Evolutionary conservation across 2,113 vertebrate species (phyloP), one percentile per base, ranked within the genome.

Genomic region (Dermatemys mawii): DNA sequence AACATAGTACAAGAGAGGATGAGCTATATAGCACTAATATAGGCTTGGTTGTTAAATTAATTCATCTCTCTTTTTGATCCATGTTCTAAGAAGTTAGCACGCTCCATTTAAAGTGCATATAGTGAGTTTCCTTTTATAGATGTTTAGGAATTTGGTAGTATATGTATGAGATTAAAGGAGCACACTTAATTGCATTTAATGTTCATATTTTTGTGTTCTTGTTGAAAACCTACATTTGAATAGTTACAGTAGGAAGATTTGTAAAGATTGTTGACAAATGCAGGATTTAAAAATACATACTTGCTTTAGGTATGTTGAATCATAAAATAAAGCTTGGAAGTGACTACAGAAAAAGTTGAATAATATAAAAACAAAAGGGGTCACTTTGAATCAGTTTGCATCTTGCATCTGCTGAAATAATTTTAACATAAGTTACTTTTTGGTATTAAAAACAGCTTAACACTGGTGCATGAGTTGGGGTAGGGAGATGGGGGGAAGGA

Each of bases 11-110:
- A 32, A 10, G 12, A 5, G 14, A 48, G 24, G 41, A 73, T 73
- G 38, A 73, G 22, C 38, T 41, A 19, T 21, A 50, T 10, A 78
- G 29, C 46, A 50, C 4, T 21, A 32, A 19, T 0, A 0, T 8
- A 49, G 35, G 26, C 81, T 29, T 8, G 41, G 0, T 14, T 14
- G 53, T 76, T 49, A 29, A 60, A 35, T 26, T 51, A 26, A 29
- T 9, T 17, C n/a, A 1, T 1, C 24, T 16, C 24, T 11, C 12
- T 11, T 44, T 53, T 73, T 73, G 44, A 38, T 73, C 70, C 70
- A 73, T 41, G 17, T 44, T 73, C 22, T 73, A 73, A 73, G 21
- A 73, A 44, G 11, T 73, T 44, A 35, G 19, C 63, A 73, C 11
- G 22, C n/a, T 73, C 38, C 44, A 26, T 41, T 73, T 24, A 38